A percentile compares a stretch with the other conserved stretches of the same genome.
Evolutionary conservation across 2,797 vertebrate species (phyloP).

Genomic region (Acipenser ruthenus): DNA sequence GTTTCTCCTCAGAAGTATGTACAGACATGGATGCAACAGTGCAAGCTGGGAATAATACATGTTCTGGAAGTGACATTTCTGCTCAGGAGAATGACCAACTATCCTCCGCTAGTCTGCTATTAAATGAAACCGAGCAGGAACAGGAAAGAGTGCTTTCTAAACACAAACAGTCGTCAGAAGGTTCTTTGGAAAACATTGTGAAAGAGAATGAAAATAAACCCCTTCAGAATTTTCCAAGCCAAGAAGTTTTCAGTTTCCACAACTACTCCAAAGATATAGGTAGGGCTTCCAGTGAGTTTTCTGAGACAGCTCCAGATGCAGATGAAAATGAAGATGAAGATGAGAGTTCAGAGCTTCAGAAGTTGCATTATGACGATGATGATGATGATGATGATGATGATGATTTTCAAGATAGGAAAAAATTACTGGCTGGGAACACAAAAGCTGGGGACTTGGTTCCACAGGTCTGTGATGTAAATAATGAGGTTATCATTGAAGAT

Average conservation of each 20-base stretch:
- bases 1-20: too few species aligned
- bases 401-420: not conserved
- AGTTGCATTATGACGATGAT: constrained; percentile 4
- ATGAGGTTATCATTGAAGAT: constrained; percentile 2
- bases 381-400: constrained; percentile 7
- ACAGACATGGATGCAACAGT: constrained; percentile 14
- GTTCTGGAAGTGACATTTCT: too few species aligned
- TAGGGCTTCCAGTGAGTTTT: too few species aligned
- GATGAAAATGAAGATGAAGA: too few species aligned
- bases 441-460: not conserved
- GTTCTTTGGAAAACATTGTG: constrained; percentile 4
- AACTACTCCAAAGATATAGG: constrained; percentile 2
- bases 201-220: not conserved
- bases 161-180: constrained; percentile 3
- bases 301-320: too few species aligned
- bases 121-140: not conserved
- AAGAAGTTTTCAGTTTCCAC: not conserved
- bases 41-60: not conserved
- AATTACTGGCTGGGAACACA: constrained; percentile 2
- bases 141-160: constrained; percentile 3
- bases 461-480: too few species aligned
- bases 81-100: not conserved
- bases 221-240: not conserved
- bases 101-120: not conserved
- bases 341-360: not conserved